phyloP scores from a whole-genome alignment of 2,888 invertebrate species.

The Nemapogon koenigi region DNA sequence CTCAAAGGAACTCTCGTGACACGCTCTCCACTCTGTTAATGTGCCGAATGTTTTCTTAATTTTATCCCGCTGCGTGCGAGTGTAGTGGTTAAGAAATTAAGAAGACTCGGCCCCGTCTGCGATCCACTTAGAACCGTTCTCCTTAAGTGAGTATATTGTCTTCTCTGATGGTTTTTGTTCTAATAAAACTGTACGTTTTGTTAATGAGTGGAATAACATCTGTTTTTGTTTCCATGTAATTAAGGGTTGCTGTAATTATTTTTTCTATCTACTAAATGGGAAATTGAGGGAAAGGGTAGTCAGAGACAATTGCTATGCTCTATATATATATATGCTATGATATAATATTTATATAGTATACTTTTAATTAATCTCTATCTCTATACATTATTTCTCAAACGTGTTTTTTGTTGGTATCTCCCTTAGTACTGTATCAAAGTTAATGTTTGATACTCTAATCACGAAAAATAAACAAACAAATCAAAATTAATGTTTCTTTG shows the following conservation, averaged over 20 bases:
- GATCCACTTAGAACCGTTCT: slow-evolving; percentile 44
- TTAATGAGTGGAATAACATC: slow-evolving; percentile 44
- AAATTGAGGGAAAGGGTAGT: too few relatives aligned
- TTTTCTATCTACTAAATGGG: not conserved
- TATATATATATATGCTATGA: too few relatives aligned
- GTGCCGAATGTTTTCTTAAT: slow-evolving; percentile 61
- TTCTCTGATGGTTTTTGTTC: slow-evolving; percentile 48
- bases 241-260: slow-evolving; percentile 1
- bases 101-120: slow-evolving; percentile 50
- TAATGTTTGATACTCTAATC: too few relatives aligned
- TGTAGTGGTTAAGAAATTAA: slow-evolving; percentile 59
- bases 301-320: too few relatives aligned
- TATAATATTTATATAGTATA: too few relatives aligned
- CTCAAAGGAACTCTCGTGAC: not conserved
- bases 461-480: too few relatives aligned
- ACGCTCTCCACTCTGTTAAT: slow-evolving; percentile 27
- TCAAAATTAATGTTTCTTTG: too few relatives aligned
- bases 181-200: slow-evolving; percentile 48
- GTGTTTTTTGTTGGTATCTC: too few relatives aligned
- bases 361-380: too few relatives aligned
- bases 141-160: slow-evolving; percentile 45
- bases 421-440: too few relatives aligned
- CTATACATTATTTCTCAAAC: too few relatives aligned
- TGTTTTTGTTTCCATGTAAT: slow-evolving; percentile 15
- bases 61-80: slow-evolving; percentile 52